phyloP scores from a whole-genome alignment of 2,888 invertebrate genomes.

The Drosophila mulleri region DNA sequence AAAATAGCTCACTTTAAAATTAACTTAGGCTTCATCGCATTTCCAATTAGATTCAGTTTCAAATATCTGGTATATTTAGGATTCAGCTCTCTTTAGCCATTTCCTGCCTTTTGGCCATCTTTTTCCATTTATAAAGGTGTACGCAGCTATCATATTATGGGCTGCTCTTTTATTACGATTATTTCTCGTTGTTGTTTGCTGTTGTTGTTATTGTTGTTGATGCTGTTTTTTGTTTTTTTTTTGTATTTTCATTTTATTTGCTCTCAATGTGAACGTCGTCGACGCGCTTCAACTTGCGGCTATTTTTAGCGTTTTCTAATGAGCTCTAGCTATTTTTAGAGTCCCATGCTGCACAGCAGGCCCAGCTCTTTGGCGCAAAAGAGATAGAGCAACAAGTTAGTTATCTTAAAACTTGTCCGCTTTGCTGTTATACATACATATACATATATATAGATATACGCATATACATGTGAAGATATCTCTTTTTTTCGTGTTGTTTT shows the following conservation, averaged over 20 bases:
- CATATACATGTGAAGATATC: slow-evolving; percentile 2
- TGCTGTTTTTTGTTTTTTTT: not conserved
- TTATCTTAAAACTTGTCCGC: slow-evolving; percentile 61
- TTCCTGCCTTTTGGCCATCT: slow-evolving; percentile 9
- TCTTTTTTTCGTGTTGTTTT: slow-evolving; percentile 21
- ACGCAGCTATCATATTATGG: slow-evolving; percentile 34
- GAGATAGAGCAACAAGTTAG: slow-evolving; percentile 44
- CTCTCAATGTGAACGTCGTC: slow-evolving; percentile 18
- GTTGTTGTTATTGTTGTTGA: not conserved
- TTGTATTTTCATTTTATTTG: slow-evolving; percentile 19
- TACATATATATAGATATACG: not conserved
- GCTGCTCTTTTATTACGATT: slow-evolving; percentile 50
- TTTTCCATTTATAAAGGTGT: slow-evolving; percentile 11
- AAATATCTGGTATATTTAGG: slow-evolving; percentile 1
- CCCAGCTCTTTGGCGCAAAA: slow-evolving; percentile 50
- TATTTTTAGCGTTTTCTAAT: slow-evolving; percentile 81
- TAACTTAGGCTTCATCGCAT: not conserved
- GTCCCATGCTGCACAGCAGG: slow-evolving; percentile 53
- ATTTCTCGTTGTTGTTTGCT: slow-evolving; percentile 4
- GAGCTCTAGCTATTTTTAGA: slow-evolving; percentile 77
- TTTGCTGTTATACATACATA: slow-evolving; percentile 45
- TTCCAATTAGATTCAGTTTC: slow-evolving; percentile 8
- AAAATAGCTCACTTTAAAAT: not conserved
- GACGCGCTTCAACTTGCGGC: slow-evolving; percentile 51
- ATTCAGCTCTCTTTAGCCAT: slow-evolving; percentile 38